These are phyloP conservation scores for Gulo gulo DNA, from an alignment of 2,113 vertebrate species.

Conservation along the genomic window DNA sequence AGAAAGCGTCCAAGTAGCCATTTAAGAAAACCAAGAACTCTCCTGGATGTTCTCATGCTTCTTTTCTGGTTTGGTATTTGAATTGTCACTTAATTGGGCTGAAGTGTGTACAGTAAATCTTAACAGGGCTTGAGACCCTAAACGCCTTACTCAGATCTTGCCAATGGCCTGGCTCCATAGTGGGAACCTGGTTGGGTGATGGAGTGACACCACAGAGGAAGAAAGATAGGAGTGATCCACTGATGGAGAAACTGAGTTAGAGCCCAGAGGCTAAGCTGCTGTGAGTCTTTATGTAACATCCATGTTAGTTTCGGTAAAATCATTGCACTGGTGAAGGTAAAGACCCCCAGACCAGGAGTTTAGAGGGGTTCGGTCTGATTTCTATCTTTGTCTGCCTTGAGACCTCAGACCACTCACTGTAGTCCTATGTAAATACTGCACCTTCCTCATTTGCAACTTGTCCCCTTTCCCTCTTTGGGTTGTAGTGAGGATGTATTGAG, in stretches of 20 bases:
- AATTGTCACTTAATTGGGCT: background rate
- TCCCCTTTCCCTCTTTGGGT: background rate
- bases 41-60: background rate
- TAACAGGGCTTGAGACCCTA: background rate
- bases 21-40: background rate
- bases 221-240: background rate
- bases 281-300: accelerated
- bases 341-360: background rate
- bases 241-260: background rate
- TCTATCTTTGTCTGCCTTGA: background rate
- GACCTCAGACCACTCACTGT: background rate
- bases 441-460: background rate
- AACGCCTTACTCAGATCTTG: background rate
- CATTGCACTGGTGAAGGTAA: background rate
- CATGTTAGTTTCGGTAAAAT: background rate
- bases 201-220: background rate
- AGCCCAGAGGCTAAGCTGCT: background rate
- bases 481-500: background rate
- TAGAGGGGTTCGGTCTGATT: background rate
- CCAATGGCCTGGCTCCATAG: background rate
- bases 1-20: background rate
- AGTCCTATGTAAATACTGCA: background rate
- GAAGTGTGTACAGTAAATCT: background rate
- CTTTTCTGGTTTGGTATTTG: background rate
- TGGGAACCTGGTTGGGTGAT: background rate